Percentiles rank a stretch among this genome's conserved stretches.
These are phyloP conservation scores for Sebastes steindachneri DNA, from an alignment of 2,797 vertebrate species.

Conservation along the genomic window DNA sequence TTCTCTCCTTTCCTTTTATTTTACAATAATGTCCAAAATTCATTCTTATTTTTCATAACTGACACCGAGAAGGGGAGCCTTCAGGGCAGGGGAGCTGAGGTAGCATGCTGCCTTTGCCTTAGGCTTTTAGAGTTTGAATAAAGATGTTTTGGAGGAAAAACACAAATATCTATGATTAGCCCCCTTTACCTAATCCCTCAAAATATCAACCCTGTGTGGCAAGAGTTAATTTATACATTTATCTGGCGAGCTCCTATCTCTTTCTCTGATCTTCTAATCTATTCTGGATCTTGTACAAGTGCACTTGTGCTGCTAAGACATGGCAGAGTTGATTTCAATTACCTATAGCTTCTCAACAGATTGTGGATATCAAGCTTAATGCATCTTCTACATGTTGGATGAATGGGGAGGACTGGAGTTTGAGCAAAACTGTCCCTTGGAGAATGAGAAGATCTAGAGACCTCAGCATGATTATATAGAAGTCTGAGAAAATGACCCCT, in stretches of 20 bases:
- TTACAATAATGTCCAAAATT: slow-evolving; percentile 18
- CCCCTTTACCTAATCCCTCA: neutral
- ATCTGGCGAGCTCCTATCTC: neutral
- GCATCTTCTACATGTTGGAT: neutral
- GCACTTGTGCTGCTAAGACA: neutral
- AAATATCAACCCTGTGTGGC: neutral
- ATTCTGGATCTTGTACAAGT: neutral
- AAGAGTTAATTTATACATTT: neutral
- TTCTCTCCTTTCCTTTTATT: slow-evolving; percentile 14
- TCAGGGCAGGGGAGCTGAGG: neutral
- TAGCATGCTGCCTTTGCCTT: neutral
- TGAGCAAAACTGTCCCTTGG: too few species aligned
- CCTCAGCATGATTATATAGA: too few species aligned
- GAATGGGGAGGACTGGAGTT: too few species aligned
- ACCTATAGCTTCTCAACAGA: neutral
- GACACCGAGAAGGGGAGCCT: slow-evolving; percentile 7
- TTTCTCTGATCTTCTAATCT: neutral
- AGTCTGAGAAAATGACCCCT: too few species aligned
- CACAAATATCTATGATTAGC: neutral
- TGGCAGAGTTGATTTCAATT: neutral
- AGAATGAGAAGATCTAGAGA: neutral
- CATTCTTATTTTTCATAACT: neutral
- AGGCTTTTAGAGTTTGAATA: neutral
- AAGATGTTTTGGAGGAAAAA: neutral
- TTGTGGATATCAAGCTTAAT: neutral